These are phyloP conservation scores for Nephrotoma flavescens DNA, from an alignment of 2,888 invertebrate species.

Conservation along the genomic window DNA sequence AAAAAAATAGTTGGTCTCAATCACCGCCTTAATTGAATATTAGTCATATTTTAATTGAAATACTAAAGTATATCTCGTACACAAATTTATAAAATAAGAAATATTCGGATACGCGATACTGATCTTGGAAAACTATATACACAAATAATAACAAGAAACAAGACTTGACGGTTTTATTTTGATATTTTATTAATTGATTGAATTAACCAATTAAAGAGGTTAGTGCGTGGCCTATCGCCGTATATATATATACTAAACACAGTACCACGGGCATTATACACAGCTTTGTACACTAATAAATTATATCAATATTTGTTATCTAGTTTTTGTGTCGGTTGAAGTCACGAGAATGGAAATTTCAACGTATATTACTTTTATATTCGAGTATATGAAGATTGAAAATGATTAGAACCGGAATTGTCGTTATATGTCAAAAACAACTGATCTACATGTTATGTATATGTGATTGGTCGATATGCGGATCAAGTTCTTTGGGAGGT, in stretches of 20 bases:
- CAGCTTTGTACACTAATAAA: background rate
- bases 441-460: background rate
- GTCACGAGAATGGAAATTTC: background rate
- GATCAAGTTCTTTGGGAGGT: background rate
- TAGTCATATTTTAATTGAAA: background rate
- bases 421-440: background rate
- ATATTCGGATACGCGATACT: background rate
- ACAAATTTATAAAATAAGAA: background rate
- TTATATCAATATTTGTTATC: background rate
- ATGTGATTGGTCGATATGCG: background rate
- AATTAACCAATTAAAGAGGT: background rate
- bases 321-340: background rate
- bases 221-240: background rate
- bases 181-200: background rate
- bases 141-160: background rate
- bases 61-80: background rate
- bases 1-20: background rate
- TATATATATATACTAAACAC: background rate
- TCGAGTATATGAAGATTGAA: background rate
- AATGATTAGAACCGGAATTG: background rate
- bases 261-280: background rate
- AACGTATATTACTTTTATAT: background rate
- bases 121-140: background rate
- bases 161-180: background rate
- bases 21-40: background rate